Evolutionary conservation across 2,888 invertebrate species (phyloP).

Genomic region (Exephanes ischioxanthus): DNA sequence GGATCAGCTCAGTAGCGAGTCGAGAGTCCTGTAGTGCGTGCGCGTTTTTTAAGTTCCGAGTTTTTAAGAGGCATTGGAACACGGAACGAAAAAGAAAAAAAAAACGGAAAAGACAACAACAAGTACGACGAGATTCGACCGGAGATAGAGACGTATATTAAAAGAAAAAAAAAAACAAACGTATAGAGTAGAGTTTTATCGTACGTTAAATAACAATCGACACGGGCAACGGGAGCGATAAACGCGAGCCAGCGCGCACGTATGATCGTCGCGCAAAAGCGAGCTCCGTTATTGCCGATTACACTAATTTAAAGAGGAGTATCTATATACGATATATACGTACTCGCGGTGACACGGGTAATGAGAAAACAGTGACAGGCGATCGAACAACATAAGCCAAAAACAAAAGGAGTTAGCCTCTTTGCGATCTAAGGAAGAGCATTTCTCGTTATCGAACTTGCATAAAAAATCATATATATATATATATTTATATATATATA

Average conservation of each 20-base stretch:
- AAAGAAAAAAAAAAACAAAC: constrained; percentile 21
- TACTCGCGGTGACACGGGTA: constrained; percentile 50
- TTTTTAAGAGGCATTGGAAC: constrained; percentile 13
- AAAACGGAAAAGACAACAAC: not conserved
- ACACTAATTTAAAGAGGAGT: constrained; percentile 30
- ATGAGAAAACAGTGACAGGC: constrained; percentile 34
- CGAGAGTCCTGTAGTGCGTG: constrained; percentile 80
- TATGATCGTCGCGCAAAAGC: constrained; percentile 63
- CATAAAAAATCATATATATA: not conserved
- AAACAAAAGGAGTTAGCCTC: not conserved
- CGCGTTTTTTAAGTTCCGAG: constrained; percentile 60
- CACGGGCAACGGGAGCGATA: constrained; percentile 54
- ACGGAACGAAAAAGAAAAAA: constrained; percentile 39
- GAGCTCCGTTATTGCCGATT: constrained; percentile 58
- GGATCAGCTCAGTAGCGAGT: constrained; percentile 79
- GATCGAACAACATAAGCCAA: constrained; percentile 10
- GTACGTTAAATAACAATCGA: constrained; percentile 36
- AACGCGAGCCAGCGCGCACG: constrained; percentile 64
- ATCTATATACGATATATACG: constrained; percentile 9
- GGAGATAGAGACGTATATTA: not conserved
- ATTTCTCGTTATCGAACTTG: not conserved
- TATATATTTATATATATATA: constrained; percentile 3
- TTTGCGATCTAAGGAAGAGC: not conserved
- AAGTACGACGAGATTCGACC: constrained; percentile 18
- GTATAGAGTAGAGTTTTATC: not conserved